phyloP scores from a whole-genome alignment of 2,888 invertebrate genomes.

The Agelastica alni region DNA sequence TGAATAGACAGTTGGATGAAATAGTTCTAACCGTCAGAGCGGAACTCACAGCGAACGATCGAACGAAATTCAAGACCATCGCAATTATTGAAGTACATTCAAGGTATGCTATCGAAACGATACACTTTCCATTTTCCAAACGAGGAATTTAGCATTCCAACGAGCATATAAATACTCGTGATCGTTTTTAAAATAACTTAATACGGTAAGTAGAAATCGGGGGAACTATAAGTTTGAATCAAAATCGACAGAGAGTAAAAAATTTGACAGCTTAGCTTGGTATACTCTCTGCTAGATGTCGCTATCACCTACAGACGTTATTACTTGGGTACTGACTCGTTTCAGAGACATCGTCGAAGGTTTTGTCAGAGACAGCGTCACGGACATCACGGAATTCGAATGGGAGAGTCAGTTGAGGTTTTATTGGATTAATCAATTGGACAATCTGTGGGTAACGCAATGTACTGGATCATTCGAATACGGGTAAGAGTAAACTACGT shows the following conservation, averaged over 20 bases:
- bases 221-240: no score
- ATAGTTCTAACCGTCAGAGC: slow-evolving; percentile 77
- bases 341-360: slow-evolving; percentile 81
- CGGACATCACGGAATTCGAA: slow-evolving; percentile 83
- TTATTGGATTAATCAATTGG: slow-evolving; percentile 84
- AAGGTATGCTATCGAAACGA: no score
- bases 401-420: slow-evolving; percentile 94
- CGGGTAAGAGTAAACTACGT: slow-evolving; percentile 55
- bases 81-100: slow-evolving; percentile 92
- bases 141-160: no score
- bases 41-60: slow-evolving; percentile 77
- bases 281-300: no score
- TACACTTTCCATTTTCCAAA: no score
- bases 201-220: no score
- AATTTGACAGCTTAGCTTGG: no score
- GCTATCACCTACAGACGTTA: no score
- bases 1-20: slow-evolving; percentile 82
- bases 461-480: slow-evolving; percentile 88
- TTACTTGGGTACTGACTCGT: neutral
- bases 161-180: no score
- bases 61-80: slow-evolving; percentile 85
- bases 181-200: no score
- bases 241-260: no score
- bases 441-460: slow-evolving; percentile 81
- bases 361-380: slow-evolving; percentile 79